phyloP scores from a whole-genome alignment of 2,113 vertebrate species.

The Lophochroa leadbeateri region DNA sequence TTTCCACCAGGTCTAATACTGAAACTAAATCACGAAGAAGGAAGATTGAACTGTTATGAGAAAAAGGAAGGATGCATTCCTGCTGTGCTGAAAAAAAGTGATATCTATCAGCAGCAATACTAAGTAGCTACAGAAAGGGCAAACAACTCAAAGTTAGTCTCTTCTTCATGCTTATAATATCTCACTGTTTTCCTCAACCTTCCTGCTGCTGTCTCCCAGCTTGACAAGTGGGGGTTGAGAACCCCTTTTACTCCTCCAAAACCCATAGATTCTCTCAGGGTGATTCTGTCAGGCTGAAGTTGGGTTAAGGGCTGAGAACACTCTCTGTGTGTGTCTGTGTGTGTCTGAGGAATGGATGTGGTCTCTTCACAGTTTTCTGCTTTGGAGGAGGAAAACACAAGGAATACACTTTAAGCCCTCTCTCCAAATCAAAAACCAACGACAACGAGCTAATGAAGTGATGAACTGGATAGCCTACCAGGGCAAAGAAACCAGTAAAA shows the following conservation, averaged over 20 bases:
- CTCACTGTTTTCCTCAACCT: background rate
- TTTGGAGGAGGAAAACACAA: background rate
- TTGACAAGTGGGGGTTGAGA: background rate
- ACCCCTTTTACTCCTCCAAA: background rate
- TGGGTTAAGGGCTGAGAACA: background rate
- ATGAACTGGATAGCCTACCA: background rate
- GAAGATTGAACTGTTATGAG: background rate
- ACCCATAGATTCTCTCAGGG: background rate
- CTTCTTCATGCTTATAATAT: background rate
- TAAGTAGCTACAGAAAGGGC: background rate
- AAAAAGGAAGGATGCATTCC: background rate
- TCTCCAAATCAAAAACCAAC: background rate
- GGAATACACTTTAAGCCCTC: background rate
- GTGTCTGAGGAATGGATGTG: background rate
- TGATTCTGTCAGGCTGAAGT: background rate
- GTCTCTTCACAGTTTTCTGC: background rate
- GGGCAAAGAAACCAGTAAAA: background rate
- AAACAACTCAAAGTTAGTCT: background rate
- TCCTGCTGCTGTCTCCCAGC: background rate
- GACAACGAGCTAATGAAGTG: background rate
- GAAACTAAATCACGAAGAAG: constrained; percentile 12
- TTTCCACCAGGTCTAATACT: background rate
- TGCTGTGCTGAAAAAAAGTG: background rate
- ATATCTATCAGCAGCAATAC: background rate
- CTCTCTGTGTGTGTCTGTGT: background rate